Conservation (phyloP, 2,888 invertebrate species). For the Drosophila planitibia region DNA sequence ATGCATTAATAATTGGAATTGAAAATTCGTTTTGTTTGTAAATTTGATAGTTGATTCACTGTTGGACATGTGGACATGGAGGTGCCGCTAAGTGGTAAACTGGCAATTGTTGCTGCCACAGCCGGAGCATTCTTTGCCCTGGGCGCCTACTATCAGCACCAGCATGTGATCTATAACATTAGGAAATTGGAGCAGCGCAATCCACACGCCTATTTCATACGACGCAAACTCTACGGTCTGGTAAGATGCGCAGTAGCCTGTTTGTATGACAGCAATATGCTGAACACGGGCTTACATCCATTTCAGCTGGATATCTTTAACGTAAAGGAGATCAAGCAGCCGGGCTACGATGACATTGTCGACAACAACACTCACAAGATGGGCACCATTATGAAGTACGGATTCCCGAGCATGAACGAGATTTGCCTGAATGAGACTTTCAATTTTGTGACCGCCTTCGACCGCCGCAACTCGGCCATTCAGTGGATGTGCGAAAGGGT, state of each 20-base stretch:
- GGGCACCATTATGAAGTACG: slow-evolving; percentile 68
- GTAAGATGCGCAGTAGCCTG: slow-evolving; percentile 31
- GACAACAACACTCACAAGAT: slow-evolving; percentile 47
- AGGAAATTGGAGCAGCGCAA: slow-evolving; percentile 60
- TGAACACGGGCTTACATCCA: background rate
- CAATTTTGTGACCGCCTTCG: slow-evolving; percentile 70
- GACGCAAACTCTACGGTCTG: slow-evolving; percentile 64
- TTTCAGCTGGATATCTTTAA: slow-evolving; percentile 58
- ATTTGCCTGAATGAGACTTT: slow-evolving; percentile 60
- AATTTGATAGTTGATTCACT: slow-evolving; percentile 15
- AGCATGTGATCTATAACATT: slow-evolving; percentile 64
- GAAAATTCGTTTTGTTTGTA: slow-evolving; percentile 24
- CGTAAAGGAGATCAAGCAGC: slow-evolving; percentile 10
- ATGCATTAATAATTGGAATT: background rate
- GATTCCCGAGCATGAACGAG: slow-evolving; percentile 75
- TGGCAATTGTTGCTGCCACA: slow-evolving; percentile 69
- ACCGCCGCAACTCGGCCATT: slow-evolving; percentile 68
- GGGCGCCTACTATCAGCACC: slow-evolving; percentile 74
- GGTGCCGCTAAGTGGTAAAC: slow-evolving; percentile 41
- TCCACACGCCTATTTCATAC: slow-evolving; percentile 71
- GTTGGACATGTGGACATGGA: slow-evolving; percentile 36
- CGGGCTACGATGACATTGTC: background rate
- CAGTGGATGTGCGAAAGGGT: slow-evolving; percentile 71
- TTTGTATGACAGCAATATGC: slow-evolving; percentile 7
- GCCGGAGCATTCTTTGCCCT: slow-evolving; percentile 73